A percentile compares a stretch with the other conserved stretches of the same genome.
phyloP scores from a whole-genome alignment of 2,113 vertebrate genomes.

The Sinocyclocheilus anshuiensis region DNA sequence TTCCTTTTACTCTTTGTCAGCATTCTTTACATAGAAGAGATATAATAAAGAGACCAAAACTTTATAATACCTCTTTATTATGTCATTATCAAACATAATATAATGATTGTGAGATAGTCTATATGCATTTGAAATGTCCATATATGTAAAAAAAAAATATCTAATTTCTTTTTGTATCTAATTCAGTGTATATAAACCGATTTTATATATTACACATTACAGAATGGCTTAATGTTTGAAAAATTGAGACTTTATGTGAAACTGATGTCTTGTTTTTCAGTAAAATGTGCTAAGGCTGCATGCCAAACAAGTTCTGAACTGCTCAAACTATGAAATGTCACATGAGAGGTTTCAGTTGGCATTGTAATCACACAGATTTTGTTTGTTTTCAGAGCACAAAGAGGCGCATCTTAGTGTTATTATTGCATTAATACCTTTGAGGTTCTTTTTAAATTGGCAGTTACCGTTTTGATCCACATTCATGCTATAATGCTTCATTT shows the following conservation, averaged over 20 bases:
- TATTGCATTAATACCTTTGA: not conserved
- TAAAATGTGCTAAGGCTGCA: not conserved
- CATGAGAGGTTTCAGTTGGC: not conserved
- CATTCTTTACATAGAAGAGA: not conserved
- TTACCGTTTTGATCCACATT: not conserved
- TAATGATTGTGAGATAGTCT: not conserved
- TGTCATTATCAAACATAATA: not conserved
- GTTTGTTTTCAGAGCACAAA: not conserved
- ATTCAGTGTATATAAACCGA: not conserved
- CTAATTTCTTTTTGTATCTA: not conserved
- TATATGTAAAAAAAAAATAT: not conserved
- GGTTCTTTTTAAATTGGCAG: not conserved
- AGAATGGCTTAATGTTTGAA: not conserved
- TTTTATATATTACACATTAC: not conserved
- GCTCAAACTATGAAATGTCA: not conserved
- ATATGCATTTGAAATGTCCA: not conserved
- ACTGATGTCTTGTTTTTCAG: slow-evolving; percentile 5
- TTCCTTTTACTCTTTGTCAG: not conserved
- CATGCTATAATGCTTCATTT: not conserved
- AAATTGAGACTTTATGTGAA: not conserved
- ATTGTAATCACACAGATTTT: not conserved
- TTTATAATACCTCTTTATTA: not conserved
- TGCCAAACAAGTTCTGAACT: not conserved
- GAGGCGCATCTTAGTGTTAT: not conserved
- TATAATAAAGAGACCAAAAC: not conserved